phyloP scores from a whole-genome alignment of 2,797 vertebrate species.

The Tolypeutes matacus region DNA sequence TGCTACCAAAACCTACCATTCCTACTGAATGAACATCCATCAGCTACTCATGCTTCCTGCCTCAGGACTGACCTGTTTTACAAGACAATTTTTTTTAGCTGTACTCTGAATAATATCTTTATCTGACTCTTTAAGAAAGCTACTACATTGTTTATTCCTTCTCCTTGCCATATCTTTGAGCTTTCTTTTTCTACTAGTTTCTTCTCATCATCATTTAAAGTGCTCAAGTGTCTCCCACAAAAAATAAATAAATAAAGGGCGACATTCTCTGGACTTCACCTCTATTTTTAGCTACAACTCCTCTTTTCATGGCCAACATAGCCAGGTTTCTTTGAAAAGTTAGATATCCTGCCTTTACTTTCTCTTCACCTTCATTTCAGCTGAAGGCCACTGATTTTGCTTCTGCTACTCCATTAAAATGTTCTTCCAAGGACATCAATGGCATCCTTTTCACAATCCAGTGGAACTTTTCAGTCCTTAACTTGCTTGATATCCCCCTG shows the following conservation, averaged over 20 bases:
- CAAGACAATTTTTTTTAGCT: not conserved
- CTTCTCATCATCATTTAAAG: not conserved
- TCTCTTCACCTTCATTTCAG: not conserved
- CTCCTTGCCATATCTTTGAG: not conserved
- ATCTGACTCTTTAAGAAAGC: not conserved
- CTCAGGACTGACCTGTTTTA: not conserved
- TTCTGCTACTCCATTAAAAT: not conserved
- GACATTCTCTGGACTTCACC: not conserved
- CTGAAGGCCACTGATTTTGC: not conserved
- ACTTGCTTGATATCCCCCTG: not conserved
- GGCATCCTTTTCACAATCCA: not conserved
- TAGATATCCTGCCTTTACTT: not conserved
- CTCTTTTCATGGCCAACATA: not conserved
- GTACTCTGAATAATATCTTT: not conserved
- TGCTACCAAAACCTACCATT: not conserved
- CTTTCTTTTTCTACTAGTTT: not conserved
- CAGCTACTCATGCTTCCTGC: not conserved
- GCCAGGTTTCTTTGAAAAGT: not conserved
- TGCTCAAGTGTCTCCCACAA: not conserved
- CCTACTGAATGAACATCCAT: not conserved
- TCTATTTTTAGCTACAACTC: not conserved
- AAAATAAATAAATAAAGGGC: not conserved
- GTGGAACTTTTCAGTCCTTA: constrained; percentile 13
- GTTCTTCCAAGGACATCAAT: not conserved
- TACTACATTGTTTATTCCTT: not conserved